phyloP scores from a whole-genome alignment of 2,888 invertebrate species.

The Lagria hirta region DNA sequence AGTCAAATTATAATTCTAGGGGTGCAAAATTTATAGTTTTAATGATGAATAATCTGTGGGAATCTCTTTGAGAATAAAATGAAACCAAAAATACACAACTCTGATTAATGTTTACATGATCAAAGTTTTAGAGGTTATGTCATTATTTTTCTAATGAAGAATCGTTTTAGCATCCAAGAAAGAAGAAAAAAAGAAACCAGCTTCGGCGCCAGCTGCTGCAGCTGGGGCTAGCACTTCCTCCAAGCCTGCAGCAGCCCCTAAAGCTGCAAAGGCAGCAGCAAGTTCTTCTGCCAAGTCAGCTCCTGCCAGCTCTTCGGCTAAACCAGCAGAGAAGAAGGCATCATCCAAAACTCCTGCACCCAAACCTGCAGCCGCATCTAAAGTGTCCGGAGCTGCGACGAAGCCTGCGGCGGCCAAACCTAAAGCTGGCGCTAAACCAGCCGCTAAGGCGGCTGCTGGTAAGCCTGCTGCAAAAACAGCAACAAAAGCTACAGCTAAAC shows the following conservation, averaged over 20 bases:
- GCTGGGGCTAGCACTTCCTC: slow-evolving; percentile 50
- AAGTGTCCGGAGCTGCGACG: slow-evolving; percentile 45
- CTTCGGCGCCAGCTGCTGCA: slow-evolving; percentile 49
- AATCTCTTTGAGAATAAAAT: slow-evolving; percentile 61
- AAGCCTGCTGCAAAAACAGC: slow-evolving; percentile 32
- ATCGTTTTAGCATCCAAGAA: slow-evolving; percentile 53
- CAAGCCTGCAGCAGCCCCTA: slow-evolving; percentile 49
- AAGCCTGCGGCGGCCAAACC: slow-evolving; percentile 43
- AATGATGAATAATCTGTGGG: slow-evolving; percentile 58
- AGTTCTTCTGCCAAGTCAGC: slow-evolving; percentile 56
- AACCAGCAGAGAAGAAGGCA: slow-evolving; percentile 48
- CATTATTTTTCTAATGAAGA: slow-evolving; percentile 1
- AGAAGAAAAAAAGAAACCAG: slow-evolving; percentile 57
- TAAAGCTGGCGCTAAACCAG: slow-evolving; percentile 22
- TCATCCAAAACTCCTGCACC: slow-evolving; percentile 45
- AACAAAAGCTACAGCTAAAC: slow-evolving; percentile 53
- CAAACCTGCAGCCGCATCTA: slow-evolving; percentile 34
- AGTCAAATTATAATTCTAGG: no score
- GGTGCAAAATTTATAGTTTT: not conserved
- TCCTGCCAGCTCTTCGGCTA: slow-evolving; percentile 45
- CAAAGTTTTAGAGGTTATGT: slow-evolving; percentile 25
- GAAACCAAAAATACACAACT: slow-evolving; percentile 36
- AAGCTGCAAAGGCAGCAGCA: slow-evolving; percentile 49
- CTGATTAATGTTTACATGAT: slow-evolving; percentile 32
- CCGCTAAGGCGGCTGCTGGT: slow-evolving; percentile 32